These are phyloP conservation scores for Parnassius glacialis DNA, from an alignment of 2,888 invertebrate species.

Conservation along the genomic window DNA sequence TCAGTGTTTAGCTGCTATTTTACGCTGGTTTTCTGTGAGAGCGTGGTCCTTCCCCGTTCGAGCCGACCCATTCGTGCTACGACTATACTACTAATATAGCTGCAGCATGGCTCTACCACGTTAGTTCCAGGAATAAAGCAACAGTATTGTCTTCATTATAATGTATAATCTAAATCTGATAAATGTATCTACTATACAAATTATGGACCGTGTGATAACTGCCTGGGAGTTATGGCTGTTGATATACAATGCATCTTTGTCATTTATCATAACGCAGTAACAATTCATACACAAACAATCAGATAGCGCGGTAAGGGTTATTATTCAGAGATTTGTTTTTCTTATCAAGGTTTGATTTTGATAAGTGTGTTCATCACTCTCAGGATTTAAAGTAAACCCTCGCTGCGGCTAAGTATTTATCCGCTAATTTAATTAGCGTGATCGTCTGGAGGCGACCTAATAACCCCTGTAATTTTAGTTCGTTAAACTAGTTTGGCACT, in stretches of 20 bases:
- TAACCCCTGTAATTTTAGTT: slow-evolving; percentile 28
- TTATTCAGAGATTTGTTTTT: too few relatives aligned
- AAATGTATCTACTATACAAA: slow-evolving; percentile 6
- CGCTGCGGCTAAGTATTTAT: slow-evolving; percentile 7
- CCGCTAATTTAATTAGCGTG: slow-evolving; percentile 37
- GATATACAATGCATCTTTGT: neutral
- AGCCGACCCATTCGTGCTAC: too few relatives aligned
- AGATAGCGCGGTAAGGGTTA: neutral
- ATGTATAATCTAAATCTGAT: slow-evolving; percentile 12
- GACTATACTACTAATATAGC: too few relatives aligned
- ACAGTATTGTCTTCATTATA: slow-evolving; percentile 1
- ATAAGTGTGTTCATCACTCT: too few relatives aligned
- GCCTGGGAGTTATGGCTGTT: slow-evolving; percentile 6
- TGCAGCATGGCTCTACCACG: too few relatives aligned
- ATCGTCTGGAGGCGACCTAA: slow-evolving; percentile 33
- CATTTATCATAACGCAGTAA: neutral
- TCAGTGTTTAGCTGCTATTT: too few relatives aligned
- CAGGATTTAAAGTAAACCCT: too few relatives aligned
- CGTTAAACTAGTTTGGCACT: slow-evolving; percentile 19
- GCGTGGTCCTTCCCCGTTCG: too few relatives aligned
- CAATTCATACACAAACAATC: neutral
- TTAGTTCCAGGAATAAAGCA: slow-evolving; percentile 4
- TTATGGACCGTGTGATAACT: slow-evolving; percentile 7
- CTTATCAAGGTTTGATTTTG: too few relatives aligned
- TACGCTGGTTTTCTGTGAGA: too few relatives aligned